Conservation (phyloP, 2,888 invertebrate genomes). For the Clanis bilineata region DNA sequence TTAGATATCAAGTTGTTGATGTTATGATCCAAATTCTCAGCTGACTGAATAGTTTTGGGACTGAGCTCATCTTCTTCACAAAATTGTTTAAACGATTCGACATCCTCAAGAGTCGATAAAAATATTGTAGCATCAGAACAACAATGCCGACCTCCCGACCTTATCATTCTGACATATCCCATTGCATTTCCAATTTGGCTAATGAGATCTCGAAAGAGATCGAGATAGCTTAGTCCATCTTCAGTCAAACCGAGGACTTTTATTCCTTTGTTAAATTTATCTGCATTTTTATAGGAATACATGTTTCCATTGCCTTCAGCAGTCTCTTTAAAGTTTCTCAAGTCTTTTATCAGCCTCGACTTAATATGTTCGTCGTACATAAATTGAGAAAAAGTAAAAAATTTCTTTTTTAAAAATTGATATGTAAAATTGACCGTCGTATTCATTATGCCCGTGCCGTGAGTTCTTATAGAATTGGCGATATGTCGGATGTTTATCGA, state of each 20-base stretch:
- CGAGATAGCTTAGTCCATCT: conserved; percentile 94
- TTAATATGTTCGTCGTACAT: conserved; percentile 99
- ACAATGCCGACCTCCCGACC: conserved; percentile 96
- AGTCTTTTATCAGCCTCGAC: conserved; percentile 94
- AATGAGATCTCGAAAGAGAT: conserved; percentile 95
- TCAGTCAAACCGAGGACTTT: conserved; percentile 91
- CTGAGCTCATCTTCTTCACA: conserved; percentile 83
- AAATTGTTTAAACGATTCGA: conserved; percentile 83
- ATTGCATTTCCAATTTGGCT: conserved; percentile 98
- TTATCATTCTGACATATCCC: conserved; percentile 96
- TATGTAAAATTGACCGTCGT: conserved; percentile 96
- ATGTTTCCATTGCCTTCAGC: conserved; percentile 84
- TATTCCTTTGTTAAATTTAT: conserved; percentile 96
- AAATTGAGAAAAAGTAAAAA: conserved; percentile 97
- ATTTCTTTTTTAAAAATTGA: conserved; percentile 96
- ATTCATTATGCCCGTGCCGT: conserved; percentile 98
- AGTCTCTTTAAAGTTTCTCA: conserved; percentile 90
- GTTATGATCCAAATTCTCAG: conserved; percentile 89
- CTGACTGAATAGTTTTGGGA: conserved; percentile 83
- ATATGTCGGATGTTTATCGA: conserved; percentile 97
- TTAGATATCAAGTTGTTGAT: conserved; percentile 90
- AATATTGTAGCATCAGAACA: conserved; percentile 95
- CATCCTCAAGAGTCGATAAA: conserved; percentile 88
- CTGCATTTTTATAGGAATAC: conserved; percentile 94
- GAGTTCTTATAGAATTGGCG: conserved; percentile 97